These are phyloP conservation scores for Rhopalosiphum maidis DNA, from an alignment of 1,140 invertebrate species.

Conservation along the genomic window DNA sequence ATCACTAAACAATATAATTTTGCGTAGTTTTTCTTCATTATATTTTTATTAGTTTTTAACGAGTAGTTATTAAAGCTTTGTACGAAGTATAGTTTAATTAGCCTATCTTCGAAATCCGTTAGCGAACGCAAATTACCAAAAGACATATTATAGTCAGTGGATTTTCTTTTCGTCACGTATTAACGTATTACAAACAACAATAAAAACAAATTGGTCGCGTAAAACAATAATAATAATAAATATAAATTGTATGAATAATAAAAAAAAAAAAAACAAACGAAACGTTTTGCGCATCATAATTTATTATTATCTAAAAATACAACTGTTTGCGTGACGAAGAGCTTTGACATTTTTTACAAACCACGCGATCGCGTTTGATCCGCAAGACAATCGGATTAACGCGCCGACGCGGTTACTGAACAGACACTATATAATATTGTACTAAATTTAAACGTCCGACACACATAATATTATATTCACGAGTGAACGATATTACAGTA, in stretches of 20 bases:
- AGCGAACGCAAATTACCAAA: neutral
- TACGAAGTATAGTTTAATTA: neutral
- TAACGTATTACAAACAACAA: neutral
- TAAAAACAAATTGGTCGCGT: neutral
- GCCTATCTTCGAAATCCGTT: neutral
- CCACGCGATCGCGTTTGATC: neutral
- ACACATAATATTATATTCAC: neutral
- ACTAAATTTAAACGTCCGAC: neutral
- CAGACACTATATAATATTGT: neutral
- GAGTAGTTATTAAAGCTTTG: neutral
- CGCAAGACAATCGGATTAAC: constrained; percentile 3
- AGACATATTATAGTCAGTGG: neutral
- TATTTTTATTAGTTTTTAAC: neutral
- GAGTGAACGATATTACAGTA: neutral
- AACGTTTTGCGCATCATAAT: constrained; percentile 1
- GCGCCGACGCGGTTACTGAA: neutral
- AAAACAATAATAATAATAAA: neutral
- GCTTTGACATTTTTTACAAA: neutral
- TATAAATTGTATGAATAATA: neutral
- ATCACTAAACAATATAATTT: neutral
- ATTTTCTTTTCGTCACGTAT: neutral
- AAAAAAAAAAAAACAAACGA: neutral
- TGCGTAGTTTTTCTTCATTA: neutral
- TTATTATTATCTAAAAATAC: neutral
- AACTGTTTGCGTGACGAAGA: neutral